Conservation (phyloP, 2,888 invertebrate genomes). For the Ophonus ardosiacus region DNA sequence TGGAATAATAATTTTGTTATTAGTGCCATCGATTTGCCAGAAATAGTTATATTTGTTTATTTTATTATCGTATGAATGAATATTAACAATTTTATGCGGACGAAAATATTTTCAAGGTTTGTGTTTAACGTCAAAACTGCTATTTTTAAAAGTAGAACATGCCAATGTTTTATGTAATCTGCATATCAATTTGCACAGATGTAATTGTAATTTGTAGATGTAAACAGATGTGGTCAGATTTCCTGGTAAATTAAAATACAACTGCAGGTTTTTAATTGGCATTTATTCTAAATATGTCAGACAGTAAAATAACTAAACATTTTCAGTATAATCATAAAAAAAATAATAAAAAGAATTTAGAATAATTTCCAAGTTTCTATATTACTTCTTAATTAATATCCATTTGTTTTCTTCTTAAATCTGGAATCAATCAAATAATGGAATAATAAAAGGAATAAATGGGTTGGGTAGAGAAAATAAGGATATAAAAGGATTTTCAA, state of each 20-base stretch:
- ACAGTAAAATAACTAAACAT: constrained; percentile 2
- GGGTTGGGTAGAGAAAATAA: neutral
- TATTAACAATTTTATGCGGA: constrained; percentile 24
- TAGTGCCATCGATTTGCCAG: neutral
- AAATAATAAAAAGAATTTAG: neutral
- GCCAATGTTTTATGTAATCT: constrained; percentile 49
- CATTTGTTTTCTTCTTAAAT: neutral
- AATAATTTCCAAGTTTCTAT: neutral
- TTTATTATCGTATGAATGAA: constrained; percentile 27
- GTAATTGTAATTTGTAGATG: constrained; percentile 28
- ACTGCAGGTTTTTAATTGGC: constrained; percentile 8
- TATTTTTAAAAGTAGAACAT: constrained; percentile 51
- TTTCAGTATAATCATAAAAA: neutral
- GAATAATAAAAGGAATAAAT: neutral
- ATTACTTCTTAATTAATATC: neutral
- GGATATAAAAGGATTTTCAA: neutral
- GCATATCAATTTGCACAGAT: neutral
- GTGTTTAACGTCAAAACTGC: constrained; percentile 31
- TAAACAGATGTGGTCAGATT: neutral
- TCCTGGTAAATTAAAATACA: neutral
- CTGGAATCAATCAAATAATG: neutral
- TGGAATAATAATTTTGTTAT: neutral
- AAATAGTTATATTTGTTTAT: constrained; percentile 13
- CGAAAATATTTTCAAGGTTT: constrained; percentile 55
- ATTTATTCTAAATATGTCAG: neutral